Conservation (phyloP, 1,140 invertebrate genomes). For the Glossosoma conforme region DNA sequence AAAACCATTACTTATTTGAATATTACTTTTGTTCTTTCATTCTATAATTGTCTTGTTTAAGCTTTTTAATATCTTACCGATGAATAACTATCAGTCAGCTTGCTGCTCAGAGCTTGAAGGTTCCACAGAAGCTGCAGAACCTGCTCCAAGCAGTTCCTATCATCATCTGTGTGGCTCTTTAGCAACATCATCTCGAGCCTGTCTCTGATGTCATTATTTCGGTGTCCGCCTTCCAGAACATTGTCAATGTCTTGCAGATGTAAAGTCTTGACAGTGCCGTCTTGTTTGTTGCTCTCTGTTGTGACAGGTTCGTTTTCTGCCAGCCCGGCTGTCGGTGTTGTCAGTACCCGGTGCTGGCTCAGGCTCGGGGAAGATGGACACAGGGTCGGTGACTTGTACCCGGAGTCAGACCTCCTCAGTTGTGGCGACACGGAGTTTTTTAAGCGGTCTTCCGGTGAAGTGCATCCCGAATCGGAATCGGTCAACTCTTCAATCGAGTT, state of each 20-base stretch:
- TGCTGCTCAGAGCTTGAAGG: constrained; percentile 50
- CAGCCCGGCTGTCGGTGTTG: constrained; percentile 20
- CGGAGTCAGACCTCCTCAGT: constrained; percentile 49
- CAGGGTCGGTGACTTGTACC: constrained; percentile 47
- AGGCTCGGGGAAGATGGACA: constrained; percentile 40
- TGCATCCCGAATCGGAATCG: constrained; percentile 50
- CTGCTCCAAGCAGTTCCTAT: constrained; percentile 53
- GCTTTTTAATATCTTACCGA: no score
- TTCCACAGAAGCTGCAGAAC: constrained; percentile 53
- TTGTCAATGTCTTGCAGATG: constrained; percentile 1
- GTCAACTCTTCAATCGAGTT: constrained; percentile 40
- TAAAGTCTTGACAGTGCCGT: constrained; percentile 5
- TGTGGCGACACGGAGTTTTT: constrained; percentile 50
- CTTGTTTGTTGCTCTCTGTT: constrained; percentile 8
- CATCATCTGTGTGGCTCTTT: constrained; percentile 47
- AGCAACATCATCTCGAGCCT: constrained; percentile 30
- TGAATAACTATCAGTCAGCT: constrained; percentile 47
- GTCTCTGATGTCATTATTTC: constrained; percentile 22
- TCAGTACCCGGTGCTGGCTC: constrained; percentile 44
- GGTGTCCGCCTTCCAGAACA: constrained; percentile 3
- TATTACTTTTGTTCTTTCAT: no score
- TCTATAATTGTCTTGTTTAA: no score
- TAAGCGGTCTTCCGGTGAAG: constrained; percentile 48
- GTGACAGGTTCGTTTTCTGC: constrained; percentile 23
- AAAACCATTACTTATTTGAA: no score